Evolutionary conservation across 2,888 invertebrate species (phyloP), one percentile per base, ranked within the genome.

Genomic region (Cosmia trapezina): DNA sequence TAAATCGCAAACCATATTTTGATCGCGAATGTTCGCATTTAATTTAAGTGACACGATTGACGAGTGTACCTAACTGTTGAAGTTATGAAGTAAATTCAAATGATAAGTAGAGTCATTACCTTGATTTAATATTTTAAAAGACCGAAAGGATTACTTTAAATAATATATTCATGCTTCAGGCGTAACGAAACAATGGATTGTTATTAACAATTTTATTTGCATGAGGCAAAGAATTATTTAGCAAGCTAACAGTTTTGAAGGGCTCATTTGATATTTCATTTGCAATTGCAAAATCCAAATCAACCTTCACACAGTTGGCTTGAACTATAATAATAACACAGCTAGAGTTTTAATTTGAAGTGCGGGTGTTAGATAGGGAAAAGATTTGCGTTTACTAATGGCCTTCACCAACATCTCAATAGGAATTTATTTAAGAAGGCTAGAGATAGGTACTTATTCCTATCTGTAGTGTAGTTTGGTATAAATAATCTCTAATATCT

Each of bases 121-220:
- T 49, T 61, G 45, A 47, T 62, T 45, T 51, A 79, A 45, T 49
- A 56, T 45, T 62, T 51, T 56, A 17, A 57, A 62, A 51, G 8
- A 45, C 12, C 5, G 11, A 57, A 76, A 79, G 43, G 14, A 45
- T 67, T 37, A n/a, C 17, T 72, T 62, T 28, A 33, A 70, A 78
- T 60, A 76, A 76, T n/a, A 41, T 51, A 73, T 72, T 76, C 45
- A 76, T 51, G 51, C 49, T 62, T 51, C 45, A 51, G 22, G 19
- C 22, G 5, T 41, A 72, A 57, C 19, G 45, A 71, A 70, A 78
- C 71, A 76, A 76, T 62, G 37, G 61, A 61, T 22, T 71, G 61
- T 61, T 70, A 61, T 45, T 37, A 61, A 49, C 37, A 78, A 75
- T 61, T n/a, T n/a, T n/a, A n/a, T n/a, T 70, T 78, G 78, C 54